phyloP scores from a whole-genome alignment of 1,140 invertebrate genomes.

The Sinella curviseta region DNA sequence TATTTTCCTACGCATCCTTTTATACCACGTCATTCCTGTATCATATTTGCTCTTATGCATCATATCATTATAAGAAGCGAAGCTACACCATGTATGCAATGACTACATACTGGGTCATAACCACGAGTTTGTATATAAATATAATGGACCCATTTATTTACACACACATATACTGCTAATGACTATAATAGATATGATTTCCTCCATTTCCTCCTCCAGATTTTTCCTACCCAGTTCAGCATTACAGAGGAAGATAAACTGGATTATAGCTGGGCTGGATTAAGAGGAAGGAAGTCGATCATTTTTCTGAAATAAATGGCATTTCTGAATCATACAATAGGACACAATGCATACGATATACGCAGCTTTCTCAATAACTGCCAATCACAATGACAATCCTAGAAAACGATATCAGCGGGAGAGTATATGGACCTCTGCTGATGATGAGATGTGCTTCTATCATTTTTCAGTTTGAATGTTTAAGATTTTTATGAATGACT shows the following conservation, averaged over 20 bases:
- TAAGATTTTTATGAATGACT: conserved; percentile 6
- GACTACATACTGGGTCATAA: no score
- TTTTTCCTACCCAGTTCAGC: no score
- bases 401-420: background rate
- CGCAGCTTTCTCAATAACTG: background rate
- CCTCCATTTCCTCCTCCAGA: no score
- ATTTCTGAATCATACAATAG: background rate
- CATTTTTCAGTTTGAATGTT: background rate
- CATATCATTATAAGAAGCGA: background rate
- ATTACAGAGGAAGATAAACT: no score
- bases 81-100: background rate
- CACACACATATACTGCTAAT: no score
- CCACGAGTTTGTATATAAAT: no score
- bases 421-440: background rate
- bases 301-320: background rate
- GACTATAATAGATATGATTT: no score
- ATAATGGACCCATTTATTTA: background rate
- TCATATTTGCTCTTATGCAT: background rate
- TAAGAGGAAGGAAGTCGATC: background rate
- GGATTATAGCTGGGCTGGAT: background rate
- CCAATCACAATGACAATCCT: background rate
- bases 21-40: no score
- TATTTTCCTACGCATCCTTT: background rate
- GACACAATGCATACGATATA: background rate
- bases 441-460: background rate